Conservation (phyloP, 2,113 vertebrate genomes). For the Sarotherodon lohbergeri region DNA sequence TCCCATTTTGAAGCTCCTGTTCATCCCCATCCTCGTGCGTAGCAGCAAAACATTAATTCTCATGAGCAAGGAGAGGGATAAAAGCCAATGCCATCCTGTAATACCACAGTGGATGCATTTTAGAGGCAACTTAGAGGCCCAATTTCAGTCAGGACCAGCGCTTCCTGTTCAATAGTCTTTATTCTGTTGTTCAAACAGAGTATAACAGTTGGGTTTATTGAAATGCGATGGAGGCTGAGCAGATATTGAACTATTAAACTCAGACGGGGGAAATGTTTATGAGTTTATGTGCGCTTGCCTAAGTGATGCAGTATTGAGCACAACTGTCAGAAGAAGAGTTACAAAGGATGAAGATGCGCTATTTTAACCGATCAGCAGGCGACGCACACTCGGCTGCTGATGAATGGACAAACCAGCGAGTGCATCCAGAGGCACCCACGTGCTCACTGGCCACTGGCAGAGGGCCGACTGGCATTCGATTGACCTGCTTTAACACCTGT, state of each 20-base stretch:
- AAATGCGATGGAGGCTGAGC: neutral
- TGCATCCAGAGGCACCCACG: neutral
- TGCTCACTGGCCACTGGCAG: neutral
- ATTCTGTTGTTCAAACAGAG: neutral
- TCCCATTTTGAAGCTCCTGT: neutral
- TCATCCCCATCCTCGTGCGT: neutral
- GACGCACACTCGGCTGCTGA: neutral
- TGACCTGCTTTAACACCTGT: conserved; percentile 60
- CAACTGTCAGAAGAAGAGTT: neutral
- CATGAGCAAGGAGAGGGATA: neutral
- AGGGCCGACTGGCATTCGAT: neutral
- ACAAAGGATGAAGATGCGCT: neutral
- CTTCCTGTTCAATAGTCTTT: neutral
- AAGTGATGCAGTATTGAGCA: neutral
- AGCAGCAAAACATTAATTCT: neutral
- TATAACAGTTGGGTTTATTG: neutral
- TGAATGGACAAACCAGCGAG: conserved; percentile 4
- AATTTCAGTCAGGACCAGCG: neutral
- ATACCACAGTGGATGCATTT: neutral
- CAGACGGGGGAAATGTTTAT: neutral
- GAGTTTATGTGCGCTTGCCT: neutral
- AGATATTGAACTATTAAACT: neutral
- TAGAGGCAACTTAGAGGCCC: neutral
- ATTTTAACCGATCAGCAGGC: neutral
- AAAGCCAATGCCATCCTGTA: neutral